phyloP scores from a whole-genome alignment of 2,888 invertebrate genomes.

The Cerceris rybyensis region DNA sequence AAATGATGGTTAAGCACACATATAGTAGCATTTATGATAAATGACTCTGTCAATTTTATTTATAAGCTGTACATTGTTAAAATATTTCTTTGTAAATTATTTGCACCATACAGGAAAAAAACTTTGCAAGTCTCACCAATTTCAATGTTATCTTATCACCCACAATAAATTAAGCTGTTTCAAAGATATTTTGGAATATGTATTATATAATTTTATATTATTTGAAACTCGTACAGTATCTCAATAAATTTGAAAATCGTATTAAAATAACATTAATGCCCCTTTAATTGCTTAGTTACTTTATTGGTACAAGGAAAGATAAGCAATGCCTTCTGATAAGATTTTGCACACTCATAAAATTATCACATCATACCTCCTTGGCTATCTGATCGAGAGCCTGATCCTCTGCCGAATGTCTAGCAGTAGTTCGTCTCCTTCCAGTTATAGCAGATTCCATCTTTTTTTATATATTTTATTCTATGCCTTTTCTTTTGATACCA shows the following conservation, averaged over 20 bases:
- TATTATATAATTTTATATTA: too few relatives aligned
- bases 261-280: too few relatives aligned
- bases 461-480: slow-evolving; percentile 29
- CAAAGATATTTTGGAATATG: too few relatives aligned
- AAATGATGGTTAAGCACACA: slow-evolving; percentile 43
- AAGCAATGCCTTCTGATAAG: background rate
- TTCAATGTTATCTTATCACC: too few relatives aligned
- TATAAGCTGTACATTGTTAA: background rate
- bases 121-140: too few relatives aligned
- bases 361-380: slow-evolving; percentile 90
- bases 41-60: too few relatives aligned
- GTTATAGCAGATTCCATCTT: slow-evolving; percentile 80
- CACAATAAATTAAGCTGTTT: too few relatives aligned
- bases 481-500: slow-evolving; percentile 28
- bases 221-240: too few relatives aligned
- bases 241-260: too few relatives aligned
- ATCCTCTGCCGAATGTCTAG: slow-evolving; percentile 97
- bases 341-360: slow-evolving; percentile 29
- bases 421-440: slow-evolving; percentile 90
- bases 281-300: background rate
- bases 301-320: background rate
- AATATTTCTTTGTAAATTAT: background rate
- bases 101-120: background rate
- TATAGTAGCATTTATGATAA: slow-evolving; percentile 19
- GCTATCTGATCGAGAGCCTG: slow-evolving; percentile 98